Base-by-base conservation (phyloP, 2,113 vertebrate genomes). In the Hypocryptadius cinnamomeus region DNA sequence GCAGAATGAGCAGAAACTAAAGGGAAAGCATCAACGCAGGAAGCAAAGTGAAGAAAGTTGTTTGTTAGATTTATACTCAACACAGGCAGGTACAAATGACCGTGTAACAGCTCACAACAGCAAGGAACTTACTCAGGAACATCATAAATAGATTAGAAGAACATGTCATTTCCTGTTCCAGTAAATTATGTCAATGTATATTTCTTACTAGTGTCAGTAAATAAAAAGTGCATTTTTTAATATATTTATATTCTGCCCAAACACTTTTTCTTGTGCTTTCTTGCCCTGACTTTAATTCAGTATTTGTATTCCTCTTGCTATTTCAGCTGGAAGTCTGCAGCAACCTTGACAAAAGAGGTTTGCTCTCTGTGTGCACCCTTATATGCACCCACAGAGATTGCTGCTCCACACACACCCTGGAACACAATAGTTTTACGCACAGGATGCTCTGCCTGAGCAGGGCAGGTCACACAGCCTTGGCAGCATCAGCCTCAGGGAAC, bases 341-440 rank as follows among this genome's bases (percentile, higher is more conserved):
- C 73, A 93, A 56, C 12, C 13, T 73, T 71, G 89, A 84, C 50
- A 73, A 91, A 93, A 89, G 81, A 78, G 42, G 20, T 44, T 92
- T 91, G 79, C 57, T 87, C 48, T 65, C 40, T 56, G n/a, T 69
- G 50, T 8, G 44, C 85, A 74, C 33, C 22, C 40, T 24, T 21
- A 31, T 28, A 82, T 0, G 15, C 54, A 93, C 33, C 6, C 81
- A 28, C 33, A 22, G 53, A 37, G 50, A 39, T 33, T 13, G 10
- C 71, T 56, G 33, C 8, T 8, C 33, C 37, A 63, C 64, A 90
- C 76, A 95, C 44, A 8, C 61, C 89, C 68, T 54, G 84, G 84
- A 95, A 94, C 82, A 98, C 97, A 98, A 98, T 98, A 91, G 97
- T 96, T 94, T 98, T 98, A 97, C 96, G 97, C 76, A 98, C 98